A percentile compares a stretch with the other conserved stretches of the same genome.
phyloP scores from a whole-genome alignment of 2,888 invertebrate genomes.

The Limulus polyphemus region DNA sequence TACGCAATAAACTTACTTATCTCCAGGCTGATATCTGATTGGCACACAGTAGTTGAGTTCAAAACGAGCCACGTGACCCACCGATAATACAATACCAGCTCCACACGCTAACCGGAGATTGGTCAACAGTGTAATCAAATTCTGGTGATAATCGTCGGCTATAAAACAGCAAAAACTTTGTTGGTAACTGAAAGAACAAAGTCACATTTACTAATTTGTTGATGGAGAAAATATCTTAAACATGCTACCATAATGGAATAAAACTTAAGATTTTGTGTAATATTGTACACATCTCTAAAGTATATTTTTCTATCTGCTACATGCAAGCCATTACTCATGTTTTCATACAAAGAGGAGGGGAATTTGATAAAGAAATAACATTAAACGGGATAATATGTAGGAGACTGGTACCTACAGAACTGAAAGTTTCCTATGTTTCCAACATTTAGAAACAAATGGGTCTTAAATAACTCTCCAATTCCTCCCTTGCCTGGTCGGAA shows the following conservation, averaged over 20 bases:
- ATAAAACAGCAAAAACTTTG: background rate
- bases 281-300: no score
- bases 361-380: no score
- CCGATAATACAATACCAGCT: slow-evolving; percentile 64
- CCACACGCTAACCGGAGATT: slow-evolving; percentile 58
- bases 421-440: slow-evolving; percentile 59
- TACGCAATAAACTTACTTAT: slow-evolving; percentile 38
- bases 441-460: slow-evolving; percentile 77
- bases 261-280: no score
- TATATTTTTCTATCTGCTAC: no score
- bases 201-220: no score
- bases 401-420: slow-evolving; percentile 40
- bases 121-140: slow-evolving; percentile 31
- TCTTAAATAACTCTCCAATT: slow-evolving; percentile 68
- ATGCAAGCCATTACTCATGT: no score
- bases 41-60: slow-evolving; percentile 92
- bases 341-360: no score
- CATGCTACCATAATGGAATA: no score
- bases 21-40: slow-evolving; percentile 49
- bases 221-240: no score
- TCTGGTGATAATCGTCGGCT: slow-evolving; percentile 30
- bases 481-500: slow-evolving; percentile 65
- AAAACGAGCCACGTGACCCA: slow-evolving; percentile 73
- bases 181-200: no score
- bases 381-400: background rate